Percentiles rank a stretch among this genome's conserved stretches.
phyloP scores from a whole-genome alignment of 2,888 invertebrate species.

The Tupiocoris notatus region DNA sequence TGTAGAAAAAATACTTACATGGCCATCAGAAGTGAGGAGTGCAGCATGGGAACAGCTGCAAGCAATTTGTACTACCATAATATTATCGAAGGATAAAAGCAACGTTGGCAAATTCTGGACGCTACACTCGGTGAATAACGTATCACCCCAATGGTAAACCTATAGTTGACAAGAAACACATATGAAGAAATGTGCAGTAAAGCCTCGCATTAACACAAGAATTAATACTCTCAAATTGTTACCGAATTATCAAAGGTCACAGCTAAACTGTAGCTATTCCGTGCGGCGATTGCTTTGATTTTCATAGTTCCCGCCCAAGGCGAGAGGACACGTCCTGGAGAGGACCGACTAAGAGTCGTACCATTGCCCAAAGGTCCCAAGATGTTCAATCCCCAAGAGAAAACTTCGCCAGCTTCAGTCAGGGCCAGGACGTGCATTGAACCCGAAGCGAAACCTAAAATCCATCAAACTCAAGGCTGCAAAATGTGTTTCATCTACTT shows the following conservation, averaged over 20 bases:
- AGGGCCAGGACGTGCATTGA: constrained; percentile 38
- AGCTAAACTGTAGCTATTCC: constrained; percentile 37
- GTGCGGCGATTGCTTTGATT: constrained; percentile 30
- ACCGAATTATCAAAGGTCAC: constrained; percentile 28
- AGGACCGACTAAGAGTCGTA: constrained; percentile 11
- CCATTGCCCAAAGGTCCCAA: constrained; percentile 41
- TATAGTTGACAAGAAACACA: not conserved
- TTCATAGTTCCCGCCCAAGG: constrained; percentile 7
- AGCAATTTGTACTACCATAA: constrained; percentile 11
- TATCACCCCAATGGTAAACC: constrained; percentile 45
- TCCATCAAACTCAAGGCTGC: too few species aligned
- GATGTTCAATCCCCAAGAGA: constrained; percentile 41
- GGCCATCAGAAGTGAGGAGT: constrained; percentile 20
- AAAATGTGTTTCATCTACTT: not conserved
- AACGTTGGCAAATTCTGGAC: constrained; percentile 21
- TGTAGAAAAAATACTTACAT: too few species aligned
- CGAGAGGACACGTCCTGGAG: constrained; percentile 30
- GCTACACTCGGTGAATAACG: constrained; percentile 19
- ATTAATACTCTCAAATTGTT: too few species aligned
- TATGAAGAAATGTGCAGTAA: not conserved
- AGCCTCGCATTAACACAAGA: not conserved
- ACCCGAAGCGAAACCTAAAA: constrained; percentile 41
- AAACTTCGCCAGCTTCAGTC: constrained; percentile 35
- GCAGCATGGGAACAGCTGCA: constrained; percentile 15
- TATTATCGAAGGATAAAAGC: not conserved